Evolutionary conservation across 2,113 vertebrate genomes (phyloP).

Genomic region (Lampris megalopsis): DNA sequence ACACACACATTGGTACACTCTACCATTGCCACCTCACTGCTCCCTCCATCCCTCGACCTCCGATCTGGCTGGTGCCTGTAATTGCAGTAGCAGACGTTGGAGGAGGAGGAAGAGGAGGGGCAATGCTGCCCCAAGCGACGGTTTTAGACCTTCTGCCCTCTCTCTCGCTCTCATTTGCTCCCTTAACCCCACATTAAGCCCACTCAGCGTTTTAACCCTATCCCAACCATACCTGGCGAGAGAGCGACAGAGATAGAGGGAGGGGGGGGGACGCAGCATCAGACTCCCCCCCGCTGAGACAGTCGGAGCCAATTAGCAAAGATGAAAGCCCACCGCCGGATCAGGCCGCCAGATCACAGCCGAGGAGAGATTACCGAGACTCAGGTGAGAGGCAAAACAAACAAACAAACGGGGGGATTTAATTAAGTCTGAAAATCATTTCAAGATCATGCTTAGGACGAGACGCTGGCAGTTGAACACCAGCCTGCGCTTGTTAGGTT

Average conservation of each 20-base stretch:
- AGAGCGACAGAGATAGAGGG: background rate
- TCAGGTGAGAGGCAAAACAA: slow-evolving; percentile 74
- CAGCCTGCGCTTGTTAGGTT: background rate
- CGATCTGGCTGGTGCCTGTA: slow-evolving; percentile 11
- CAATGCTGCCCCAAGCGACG: slow-evolving; percentile 18
- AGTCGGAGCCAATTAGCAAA: slow-evolving; percentile 75
- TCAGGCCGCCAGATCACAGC: slow-evolving; percentile 52
- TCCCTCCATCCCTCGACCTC: slow-evolving; percentile 34
- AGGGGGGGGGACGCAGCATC: background rate
- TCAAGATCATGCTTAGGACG: background rate
- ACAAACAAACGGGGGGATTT: slow-evolving; percentile 59
- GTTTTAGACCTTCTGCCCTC: slow-evolving; percentile 33
- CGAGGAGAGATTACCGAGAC: slow-evolving; percentile 57
- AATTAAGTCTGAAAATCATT: slow-evolving; percentile 46
- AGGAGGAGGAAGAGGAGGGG: slow-evolving; percentile 4
- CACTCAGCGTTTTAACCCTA: slow-evolving; percentile 53
- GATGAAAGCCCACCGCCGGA: slow-evolving; percentile 70
- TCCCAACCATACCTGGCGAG: slow-evolving; percentile 3
- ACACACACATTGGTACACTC: slow-evolving; percentile 35
- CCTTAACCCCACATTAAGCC: slow-evolving; percentile 73
- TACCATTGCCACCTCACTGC: background rate
- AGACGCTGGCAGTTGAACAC: background rate
- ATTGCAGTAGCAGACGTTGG: slow-evolving; percentile 34
- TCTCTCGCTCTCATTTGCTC: slow-evolving; percentile 44
- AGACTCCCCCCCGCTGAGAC: slow-evolving; percentile 53